These are phyloP conservation scores for Protodeltote pygarga DNA, from an alignment of 2,888 invertebrate species.

Conservation along the genomic window DNA sequence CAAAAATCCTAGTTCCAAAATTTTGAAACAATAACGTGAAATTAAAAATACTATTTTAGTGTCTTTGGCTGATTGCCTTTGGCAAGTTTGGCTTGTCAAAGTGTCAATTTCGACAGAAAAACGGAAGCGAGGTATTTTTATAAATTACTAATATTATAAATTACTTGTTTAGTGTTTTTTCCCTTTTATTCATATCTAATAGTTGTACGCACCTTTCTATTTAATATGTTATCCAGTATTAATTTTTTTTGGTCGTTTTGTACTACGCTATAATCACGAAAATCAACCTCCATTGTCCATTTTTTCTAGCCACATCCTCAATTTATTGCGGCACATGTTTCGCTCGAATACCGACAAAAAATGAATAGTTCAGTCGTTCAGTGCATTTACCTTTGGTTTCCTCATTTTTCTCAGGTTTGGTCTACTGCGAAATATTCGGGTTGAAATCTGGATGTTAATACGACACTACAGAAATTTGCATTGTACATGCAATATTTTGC, in stretches of 20 bases:
- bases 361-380: slow-evolving; percentile 62
- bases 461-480: slow-evolving; percentile 35
- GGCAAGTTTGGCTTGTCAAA: slow-evolving; percentile 5
- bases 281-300: slow-evolving; percentile 74
- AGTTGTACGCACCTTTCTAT: neutral
- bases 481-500: slow-evolving; percentile 52
- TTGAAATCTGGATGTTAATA: slow-evolving; percentile 53
- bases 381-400: slow-evolving; percentile 67
- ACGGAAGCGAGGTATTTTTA: slow-evolving; percentile 46
- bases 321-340: slow-evolving; percentile 83
- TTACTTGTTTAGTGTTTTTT: neutral
- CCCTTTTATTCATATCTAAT: neutral
- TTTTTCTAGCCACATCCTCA: slow-evolving; percentile 86
- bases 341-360: slow-evolving; percentile 80
- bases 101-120: slow-evolving; percentile 49
- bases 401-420: slow-evolving; percentile 63
- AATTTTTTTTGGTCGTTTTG: neutral
- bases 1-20: no score
- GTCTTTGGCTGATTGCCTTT: no score
- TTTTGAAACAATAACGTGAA: no score
- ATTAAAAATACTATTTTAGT: no score
- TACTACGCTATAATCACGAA: slow-evolving; percentile 17
- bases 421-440: slow-evolving; percentile 38
- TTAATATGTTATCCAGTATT: slow-evolving; percentile 9
- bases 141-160: slow-evolving; percentile 1